Percentiles rank a stretch among this genome's conserved stretches.
Conservation (phyloP, 2,113 vertebrate genomes). For the Scophthalmus maximus region DNA sequence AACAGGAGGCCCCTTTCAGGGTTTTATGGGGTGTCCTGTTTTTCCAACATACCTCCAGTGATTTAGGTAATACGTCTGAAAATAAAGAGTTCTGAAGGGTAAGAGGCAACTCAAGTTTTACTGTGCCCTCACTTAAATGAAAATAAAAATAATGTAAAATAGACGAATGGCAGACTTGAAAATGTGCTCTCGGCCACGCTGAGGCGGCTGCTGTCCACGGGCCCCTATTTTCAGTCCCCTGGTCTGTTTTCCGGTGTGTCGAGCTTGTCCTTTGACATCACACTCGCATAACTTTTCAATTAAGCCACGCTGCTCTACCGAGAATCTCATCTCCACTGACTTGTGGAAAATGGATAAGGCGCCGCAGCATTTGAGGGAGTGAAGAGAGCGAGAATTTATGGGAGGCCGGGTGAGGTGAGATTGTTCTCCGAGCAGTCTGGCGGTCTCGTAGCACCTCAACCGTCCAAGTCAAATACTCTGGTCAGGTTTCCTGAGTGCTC, state of each 20-base stretch:
- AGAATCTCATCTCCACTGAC: conserved; percentile 52
- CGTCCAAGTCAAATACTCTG: conserved; percentile 76
- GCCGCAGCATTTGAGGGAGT: conserved; percentile 27
- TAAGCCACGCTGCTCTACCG: conserved; percentile 33
- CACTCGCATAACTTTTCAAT: conserved; percentile 57
- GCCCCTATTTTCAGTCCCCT: conserved; percentile 26
- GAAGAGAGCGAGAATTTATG: conserved; percentile 70
- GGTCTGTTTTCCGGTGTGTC: conserved; percentile 44
- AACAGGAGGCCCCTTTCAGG: conserved; percentile 69
- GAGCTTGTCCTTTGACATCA: conserved; percentile 44
- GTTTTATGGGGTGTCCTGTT: conserved; percentile 81
- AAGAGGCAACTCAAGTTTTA: conserved; percentile 72
- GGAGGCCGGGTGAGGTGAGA: conserved; percentile 55
- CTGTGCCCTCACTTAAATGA: conserved; percentile 64
- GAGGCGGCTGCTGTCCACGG: conserved; percentile 23
- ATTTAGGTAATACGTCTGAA: conserved; percentile 77
- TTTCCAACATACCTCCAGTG: conserved; percentile 75
- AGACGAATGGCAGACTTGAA: conserved; percentile 60
- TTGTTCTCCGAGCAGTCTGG: conserved; percentile 45
- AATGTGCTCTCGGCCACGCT: conserved; percentile 15
- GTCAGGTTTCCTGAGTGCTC: conserved; percentile 57
- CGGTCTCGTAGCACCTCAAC: conserved; percentile 54
- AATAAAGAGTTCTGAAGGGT: conserved; percentile 72
- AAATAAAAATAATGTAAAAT: conserved; percentile 68
- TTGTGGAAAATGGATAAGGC: conserved; percentile 64